Evolutionary conservation across 2,888 invertebrate genomes (phyloP), one percentile per base, ranked within the genome.

Genomic region (Tipula helvola): DNA sequence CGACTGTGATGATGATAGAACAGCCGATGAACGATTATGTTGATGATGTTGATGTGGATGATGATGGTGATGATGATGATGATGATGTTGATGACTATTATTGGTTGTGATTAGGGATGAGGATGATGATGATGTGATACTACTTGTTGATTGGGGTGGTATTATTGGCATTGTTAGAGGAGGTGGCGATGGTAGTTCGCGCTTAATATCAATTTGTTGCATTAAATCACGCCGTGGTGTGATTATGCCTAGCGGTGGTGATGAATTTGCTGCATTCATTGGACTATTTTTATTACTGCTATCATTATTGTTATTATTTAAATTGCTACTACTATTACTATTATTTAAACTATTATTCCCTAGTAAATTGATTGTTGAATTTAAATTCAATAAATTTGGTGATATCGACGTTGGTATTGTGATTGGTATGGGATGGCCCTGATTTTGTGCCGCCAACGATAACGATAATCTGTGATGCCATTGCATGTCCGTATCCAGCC

Each of bases 391-490:
- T 44, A 42, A 18, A 85, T 42, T 85, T 18, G 42, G 42, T 85
- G 39, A 42, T 28, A 85, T 42, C 42, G 85, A 85, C 12, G 85
- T 44, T 42, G 85, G 42, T 85, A 85, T 84, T 84, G 84, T 36
- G 36, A 84, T 41, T 84, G 84, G 84, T 84, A 36, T 36, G 12
- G 36, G 12, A 36, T 36, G 41, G n/a, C 7, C 39, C 28, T 36
- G 84, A 7, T n/a, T 39, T 84, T 84, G 84, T 84, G 84, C 36
- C 3, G 87, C 41, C n/a, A 87, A 44, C 36, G 85, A 57, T 71
- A 87, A 57, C 71, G 87, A 87, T 41, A 88, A 86, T 87, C 87
- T 86, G 83, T 87, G 88, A 87, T 87, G 88, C 88, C 88, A 88
- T 87, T 88, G 88, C 52, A 87, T 87, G 52, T 88, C 87, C 71